phyloP scores from a whole-genome alignment of 2,797 vertebrate species.

The Botia almorhae region DNA sequence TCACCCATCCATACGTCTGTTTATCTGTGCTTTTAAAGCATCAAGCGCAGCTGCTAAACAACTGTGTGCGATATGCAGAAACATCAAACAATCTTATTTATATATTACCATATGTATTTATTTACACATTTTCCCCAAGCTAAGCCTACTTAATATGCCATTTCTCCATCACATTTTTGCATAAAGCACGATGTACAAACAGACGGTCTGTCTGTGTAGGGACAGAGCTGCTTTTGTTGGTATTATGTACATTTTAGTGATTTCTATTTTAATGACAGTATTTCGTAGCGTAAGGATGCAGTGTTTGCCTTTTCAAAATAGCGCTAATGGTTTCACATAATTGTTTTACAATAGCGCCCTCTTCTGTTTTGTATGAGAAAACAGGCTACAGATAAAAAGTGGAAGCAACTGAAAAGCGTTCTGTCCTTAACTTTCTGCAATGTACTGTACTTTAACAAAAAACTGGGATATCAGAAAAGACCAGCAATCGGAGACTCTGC shows the following conservation, averaged over 20 bases:
- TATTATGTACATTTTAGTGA: not conserved
- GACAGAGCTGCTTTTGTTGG: not conserved
- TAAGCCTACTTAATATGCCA: not conserved
- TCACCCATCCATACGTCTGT: slow-evolving; percentile 13
- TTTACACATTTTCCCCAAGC: not conserved
- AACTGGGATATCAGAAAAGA: not conserved
- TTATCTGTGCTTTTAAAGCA: slow-evolving; percentile 39
- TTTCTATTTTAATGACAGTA: not conserved
- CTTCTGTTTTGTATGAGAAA: slow-evolving; percentile 35
- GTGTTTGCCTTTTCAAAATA: not conserved
- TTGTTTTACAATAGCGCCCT: slow-evolving; percentile 39
- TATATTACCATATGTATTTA: slow-evolving; percentile 7
- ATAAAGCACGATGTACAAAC: not conserved
- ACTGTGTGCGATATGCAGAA: slow-evolving; percentile 18
- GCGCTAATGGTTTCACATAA: slow-evolving; percentile 8
- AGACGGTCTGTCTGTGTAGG: not conserved
- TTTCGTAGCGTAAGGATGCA: not conserved
- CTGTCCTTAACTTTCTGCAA: not conserved
- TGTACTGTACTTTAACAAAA: not conserved
- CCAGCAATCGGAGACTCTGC: not conserved
- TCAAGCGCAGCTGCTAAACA: slow-evolving; percentile 1
- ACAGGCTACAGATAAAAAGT: not conserved
- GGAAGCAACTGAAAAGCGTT: not conserved
- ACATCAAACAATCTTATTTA: slow-evolving; percentile 30
- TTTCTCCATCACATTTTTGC: not conserved